Evolutionary conservation across 2,888 invertebrate species (phyloP), one percentile per base, ranked within the genome.

Genomic region (Heliconius aoede): DNA sequence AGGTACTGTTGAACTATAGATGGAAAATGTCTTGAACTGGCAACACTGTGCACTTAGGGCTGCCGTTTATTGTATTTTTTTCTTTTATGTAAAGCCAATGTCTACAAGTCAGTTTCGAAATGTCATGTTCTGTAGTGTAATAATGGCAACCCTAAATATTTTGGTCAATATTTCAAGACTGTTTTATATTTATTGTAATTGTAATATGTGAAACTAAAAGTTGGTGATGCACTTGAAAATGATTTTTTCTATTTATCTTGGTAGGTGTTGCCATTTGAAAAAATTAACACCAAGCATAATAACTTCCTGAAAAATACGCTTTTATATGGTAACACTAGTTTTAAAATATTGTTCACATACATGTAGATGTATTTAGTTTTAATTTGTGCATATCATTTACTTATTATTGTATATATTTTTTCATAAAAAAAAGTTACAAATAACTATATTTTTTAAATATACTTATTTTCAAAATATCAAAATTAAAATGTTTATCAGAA

Each of bases 211-310:
- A 55, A 55, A 51, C 55, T 51, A 60, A 72, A 60, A 72, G 60
- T 40, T 36, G 1, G 69, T 30, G 26, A 68, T 60, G 74, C 69
- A 69, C 55, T 69, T 74, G n/a, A 67, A 36, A 28, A 26, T 40
- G 28, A 30, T 9, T 55, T 61, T 61, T 75, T 51, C 61, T 69
- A 68, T 61, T 46, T 51, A 61, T 55, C 71, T 76, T 76, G 76
- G 72, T 76, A 72, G 72, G 76, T 76, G 72, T 76, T 76, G 76
- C 76, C 76, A 76, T 72, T 71, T 65, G 72, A 76, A 72, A 76
- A 58, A 72, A 58, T 36, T 72, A 65, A 76, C 64, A 74, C 74
- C 74, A 71, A 30, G 72, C 71, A 76, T 76, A 76, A 76, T 76
- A 72, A 71, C 71, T 76, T 76, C 74, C 74, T 74, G 69, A 61